Percentiles rank a stretch among this genome's conserved stretches.
These are phyloP conservation scores for Grammomys dolichurus DNA, from an alignment of 2,113 vertebrate genomes.

Conservation along the genomic window DNA sequence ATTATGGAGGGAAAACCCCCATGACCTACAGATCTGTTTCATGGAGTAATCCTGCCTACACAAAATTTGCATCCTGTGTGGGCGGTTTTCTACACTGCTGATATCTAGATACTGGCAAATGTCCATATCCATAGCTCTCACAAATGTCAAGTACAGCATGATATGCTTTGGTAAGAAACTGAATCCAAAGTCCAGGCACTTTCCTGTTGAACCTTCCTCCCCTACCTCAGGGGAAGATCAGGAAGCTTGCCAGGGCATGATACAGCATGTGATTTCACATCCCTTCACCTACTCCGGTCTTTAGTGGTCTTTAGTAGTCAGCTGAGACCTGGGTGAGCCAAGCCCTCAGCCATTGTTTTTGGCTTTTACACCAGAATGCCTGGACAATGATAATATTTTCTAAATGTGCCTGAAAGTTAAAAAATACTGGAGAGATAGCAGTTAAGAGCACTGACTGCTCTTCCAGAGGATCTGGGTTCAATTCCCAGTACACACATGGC, in stretches of 20 bases:
- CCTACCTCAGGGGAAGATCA: neutral
- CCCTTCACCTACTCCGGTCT: neutral
- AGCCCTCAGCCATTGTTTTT: neutral
- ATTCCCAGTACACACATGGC: neutral
- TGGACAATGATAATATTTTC: neutral
- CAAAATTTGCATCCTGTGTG: neutral
- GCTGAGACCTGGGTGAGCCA: neutral
- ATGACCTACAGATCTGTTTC: neutral
- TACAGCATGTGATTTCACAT: neutral
- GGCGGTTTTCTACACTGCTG: neutral
- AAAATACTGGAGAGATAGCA: neutral
- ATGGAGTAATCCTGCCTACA: neutral
- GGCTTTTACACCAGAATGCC: neutral
- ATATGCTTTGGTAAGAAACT: slow-evolving; percentile 7
- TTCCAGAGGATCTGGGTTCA: neutral
- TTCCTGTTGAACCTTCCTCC: neutral
- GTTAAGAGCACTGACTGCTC: neutral
- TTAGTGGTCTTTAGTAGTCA: neutral
- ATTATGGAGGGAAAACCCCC: neutral
- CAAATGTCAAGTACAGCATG: neutral
- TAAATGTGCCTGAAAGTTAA: neutral
- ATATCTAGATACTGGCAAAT: neutral
- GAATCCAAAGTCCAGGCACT: neutral
- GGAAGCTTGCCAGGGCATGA: neutral
- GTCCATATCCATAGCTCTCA: neutral